A percentile compares a stretch with the other conserved stretches of the same genome.
These are phyloP conservation scores for Megalopta genalis DNA, from an alignment of 1,140 invertebrate genomes.

Conservation along the genomic window DNA sequence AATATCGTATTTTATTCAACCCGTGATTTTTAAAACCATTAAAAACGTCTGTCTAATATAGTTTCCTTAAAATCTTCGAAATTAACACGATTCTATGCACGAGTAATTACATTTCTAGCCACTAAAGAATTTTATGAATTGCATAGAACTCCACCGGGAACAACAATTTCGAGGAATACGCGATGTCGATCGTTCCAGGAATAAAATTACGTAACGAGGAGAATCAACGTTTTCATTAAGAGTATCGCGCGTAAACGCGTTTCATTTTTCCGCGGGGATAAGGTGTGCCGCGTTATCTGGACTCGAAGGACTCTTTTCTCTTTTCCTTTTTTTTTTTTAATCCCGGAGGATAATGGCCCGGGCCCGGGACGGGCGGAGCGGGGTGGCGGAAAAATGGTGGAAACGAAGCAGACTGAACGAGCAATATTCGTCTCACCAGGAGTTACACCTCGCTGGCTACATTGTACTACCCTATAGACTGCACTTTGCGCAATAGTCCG, in stretches of 20 bases:
- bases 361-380: neutral
- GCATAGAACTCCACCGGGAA: too few relatives aligned
- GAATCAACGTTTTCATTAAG: neutral
- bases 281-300: neutral
- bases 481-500: slow-evolving; percentile 36
- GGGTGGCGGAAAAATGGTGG: slow-evolving; percentile 20
- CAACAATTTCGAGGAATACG: too few relatives aligned
- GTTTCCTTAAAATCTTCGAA: too few relatives aligned
- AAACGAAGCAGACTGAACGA: slow-evolving; percentile 44
- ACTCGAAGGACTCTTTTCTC: neutral
- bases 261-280: neutral
- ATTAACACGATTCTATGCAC: too few relatives aligned
- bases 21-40: too few relatives aligned
- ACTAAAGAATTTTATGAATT: too few relatives aligned
- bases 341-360: slow-evolving; percentile 25
- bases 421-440: slow-evolving; percentile 58
- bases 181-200: neutral
- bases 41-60: too few relatives aligned
- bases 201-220: neutral
- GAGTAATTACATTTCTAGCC: too few relatives aligned
- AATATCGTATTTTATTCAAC: too few relatives aligned
- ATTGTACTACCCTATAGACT: slow-evolving; percentile 59
- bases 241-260: neutral
- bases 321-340: neutral
- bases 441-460: slow-evolving; percentile 64